Percentiles rank a stretch among this genome's conserved stretches.
Conservation (phyloP, 2,888 invertebrate species). For the Eristalis tenax region DNA sequence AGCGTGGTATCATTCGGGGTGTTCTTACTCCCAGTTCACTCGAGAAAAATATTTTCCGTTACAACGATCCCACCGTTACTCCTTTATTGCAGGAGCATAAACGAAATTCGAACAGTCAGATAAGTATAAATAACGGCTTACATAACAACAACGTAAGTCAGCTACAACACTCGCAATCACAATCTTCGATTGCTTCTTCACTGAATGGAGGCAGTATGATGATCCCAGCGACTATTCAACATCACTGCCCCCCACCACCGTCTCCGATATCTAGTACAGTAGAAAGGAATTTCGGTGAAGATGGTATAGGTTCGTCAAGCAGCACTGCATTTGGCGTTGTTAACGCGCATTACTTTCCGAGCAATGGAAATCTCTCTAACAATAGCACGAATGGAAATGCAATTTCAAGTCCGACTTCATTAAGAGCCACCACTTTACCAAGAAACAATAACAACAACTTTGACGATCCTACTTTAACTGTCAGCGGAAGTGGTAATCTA, state of each 20-base stretch:
- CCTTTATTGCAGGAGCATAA: slow-evolving; percentile 78
- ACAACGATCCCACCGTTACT: slow-evolving; percentile 81
- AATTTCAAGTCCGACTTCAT: slow-evolving; percentile 72
- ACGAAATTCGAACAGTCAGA: slow-evolving; percentile 78
- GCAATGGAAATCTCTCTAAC: slow-evolving; percentile 77
- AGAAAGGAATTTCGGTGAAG: slow-evolving; percentile 73
- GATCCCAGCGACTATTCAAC: slow-evolving; percentile 75
- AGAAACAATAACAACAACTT: slow-evolving; percentile 82
- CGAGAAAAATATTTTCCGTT: slow-evolving; percentile 81
- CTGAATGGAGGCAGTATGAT: slow-evolving; percentile 77
- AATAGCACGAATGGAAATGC: slow-evolving; percentile 75
- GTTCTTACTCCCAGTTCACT: slow-evolving; percentile 80
- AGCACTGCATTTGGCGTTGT: slow-evolving; percentile 61
- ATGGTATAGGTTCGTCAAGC: slow-evolving; percentile 16
- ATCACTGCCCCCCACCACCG: slow-evolving; percentile 79
- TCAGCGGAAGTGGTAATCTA: slow-evolving; percentile 82
- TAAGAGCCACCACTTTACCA: slow-evolving; percentile 87
- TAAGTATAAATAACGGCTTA: slow-evolving; percentile 76
- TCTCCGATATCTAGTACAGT: slow-evolving; percentile 77
- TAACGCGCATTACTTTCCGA: slow-evolving; percentile 73
- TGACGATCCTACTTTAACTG: slow-evolving; percentile 74
- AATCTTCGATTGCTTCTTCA: slow-evolving; percentile 80
- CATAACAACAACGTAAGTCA: slow-evolving; percentile 75
- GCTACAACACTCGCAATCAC: slow-evolving; percentile 80
- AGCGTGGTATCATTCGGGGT: slow-evolving; percentile 80